These are phyloP conservation scores for Drosophila miranda DNA, from an alignment of 1,140 invertebrate species.

Conservation along the genomic window DNA sequence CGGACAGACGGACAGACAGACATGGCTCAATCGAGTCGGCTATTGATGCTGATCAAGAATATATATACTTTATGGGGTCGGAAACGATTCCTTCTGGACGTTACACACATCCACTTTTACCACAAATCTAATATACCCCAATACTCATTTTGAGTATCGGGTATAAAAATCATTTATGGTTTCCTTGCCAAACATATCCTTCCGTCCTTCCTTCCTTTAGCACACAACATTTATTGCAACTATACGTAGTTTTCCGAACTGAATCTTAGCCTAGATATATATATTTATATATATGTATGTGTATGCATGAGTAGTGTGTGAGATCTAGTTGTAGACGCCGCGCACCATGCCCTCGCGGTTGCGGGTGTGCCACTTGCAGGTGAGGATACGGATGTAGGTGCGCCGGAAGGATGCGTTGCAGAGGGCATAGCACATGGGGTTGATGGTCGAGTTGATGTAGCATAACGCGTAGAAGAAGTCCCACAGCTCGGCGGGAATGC, in stretches of 20 bases:
- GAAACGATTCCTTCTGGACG: too few relatives aligned
- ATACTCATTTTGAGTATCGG: too few relatives aligned
- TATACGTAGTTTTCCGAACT: slow-evolving; percentile 33
- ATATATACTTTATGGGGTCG: too few relatives aligned
- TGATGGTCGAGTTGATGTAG: slow-evolving; percentile 99
- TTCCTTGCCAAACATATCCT: slow-evolving; percentile 35
- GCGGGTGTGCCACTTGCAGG: slow-evolving; percentile 96
- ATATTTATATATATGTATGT: background rate
- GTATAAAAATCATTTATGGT: slow-evolving; percentile 72
- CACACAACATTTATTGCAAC: slow-evolving; percentile 67
- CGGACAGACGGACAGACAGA: too few relatives aligned
- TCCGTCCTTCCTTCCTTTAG: slow-evolving; percentile 8
- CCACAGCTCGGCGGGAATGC: slow-evolving; percentile 94
- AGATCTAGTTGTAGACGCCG: slow-evolving; percentile 88
- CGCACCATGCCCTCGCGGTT: slow-evolving; percentile 90
- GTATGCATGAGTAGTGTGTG: background rate
- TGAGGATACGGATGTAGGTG: slow-evolving; percentile 97
- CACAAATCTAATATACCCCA: too few relatives aligned
- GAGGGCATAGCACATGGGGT: slow-evolving; percentile 97
- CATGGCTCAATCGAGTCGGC: too few relatives aligned
- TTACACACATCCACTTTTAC: too few relatives aligned
- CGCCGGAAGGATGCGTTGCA: slow-evolving; percentile 98
- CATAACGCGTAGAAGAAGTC: slow-evolving; percentile 99
- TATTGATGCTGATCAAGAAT: too few relatives aligned
- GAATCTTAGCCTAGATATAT: slow-evolving; percentile 13